Percentiles rank a stretch among this genome's conserved stretches.
Evolutionary conservation across 2,888 invertebrate genomes (phyloP).

Genomic region (Chrysolina oricalcia): DNA sequence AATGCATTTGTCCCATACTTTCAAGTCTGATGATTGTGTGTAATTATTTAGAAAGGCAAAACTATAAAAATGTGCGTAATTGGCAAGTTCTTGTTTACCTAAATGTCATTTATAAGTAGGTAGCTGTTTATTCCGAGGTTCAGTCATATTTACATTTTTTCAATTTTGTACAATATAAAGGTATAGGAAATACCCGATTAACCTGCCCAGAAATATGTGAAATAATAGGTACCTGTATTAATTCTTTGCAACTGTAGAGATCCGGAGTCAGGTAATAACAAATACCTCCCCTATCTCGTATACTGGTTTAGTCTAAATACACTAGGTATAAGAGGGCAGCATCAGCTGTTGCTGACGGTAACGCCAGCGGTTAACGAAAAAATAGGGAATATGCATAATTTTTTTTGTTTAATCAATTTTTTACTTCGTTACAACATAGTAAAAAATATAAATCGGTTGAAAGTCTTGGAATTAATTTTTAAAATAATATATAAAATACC

Average conservation of each 20-base stretch:
- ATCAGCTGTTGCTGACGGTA: too few species aligned
- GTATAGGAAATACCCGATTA: constrained; percentile 16
- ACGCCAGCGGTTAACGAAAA: too few species aligned
- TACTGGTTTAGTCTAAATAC: too few species aligned
- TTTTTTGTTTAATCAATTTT: too few species aligned
- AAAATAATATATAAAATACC: too few species aligned
- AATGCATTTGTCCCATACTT: constrained; percentile 12
- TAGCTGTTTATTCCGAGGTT: neutral
- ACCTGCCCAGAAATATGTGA: constrained; percentile 8
- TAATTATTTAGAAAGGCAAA: constrained; percentile 16
- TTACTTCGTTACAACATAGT: too few species aligned
- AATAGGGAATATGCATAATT: too few species aligned
- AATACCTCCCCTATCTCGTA: neutral
- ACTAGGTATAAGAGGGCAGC: too few species aligned
- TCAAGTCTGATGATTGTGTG: neutral
- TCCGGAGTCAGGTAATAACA: neutral
- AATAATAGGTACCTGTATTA: constrained; percentile 22
- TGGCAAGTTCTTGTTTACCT: neutral
- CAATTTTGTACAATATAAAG: constrained; percentile 12
- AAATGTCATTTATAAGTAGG: neutral
- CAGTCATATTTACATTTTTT: neutral
- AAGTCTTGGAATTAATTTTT: too few species aligned
- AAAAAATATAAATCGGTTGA: too few species aligned
- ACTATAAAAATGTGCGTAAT: neutral
- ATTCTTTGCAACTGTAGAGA: neutral